phyloP scores from a whole-genome alignment of 2,797 vertebrate genomes.

The Remorina albescens region DNA sequence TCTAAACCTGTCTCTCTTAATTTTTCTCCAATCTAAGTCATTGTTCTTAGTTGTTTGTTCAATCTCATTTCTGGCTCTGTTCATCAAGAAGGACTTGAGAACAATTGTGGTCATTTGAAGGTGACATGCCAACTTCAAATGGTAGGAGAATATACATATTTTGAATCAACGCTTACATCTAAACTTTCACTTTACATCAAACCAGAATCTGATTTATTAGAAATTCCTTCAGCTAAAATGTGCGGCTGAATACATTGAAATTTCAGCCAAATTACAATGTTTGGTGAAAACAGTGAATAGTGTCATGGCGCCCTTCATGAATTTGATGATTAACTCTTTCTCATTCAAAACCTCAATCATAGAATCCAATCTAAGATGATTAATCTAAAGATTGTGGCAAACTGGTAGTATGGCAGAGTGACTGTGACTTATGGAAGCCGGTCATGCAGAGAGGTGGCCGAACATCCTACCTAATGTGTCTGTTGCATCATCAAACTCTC shows the following conservation, averaged over 20 bases:
- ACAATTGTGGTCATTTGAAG: neutral
- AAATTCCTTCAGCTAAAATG: no score
- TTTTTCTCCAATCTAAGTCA: neutral
- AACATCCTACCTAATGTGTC: conserved; percentile 5
- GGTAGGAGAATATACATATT: neutral
- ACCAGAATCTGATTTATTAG: no score
- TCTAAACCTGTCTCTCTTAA: neutral
- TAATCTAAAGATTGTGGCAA: neutral
- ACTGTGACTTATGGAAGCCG: neutral
- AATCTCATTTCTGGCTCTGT: neutral
- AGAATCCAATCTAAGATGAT: neutral
- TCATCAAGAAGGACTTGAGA: conserved; percentile 2
- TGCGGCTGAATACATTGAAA: no score
- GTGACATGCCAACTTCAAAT: neutral
- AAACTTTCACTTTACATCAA: neutral
- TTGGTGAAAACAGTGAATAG: neutral
- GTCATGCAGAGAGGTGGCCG: conserved; percentile 20
- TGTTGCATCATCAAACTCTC: conserved; percentile 28
- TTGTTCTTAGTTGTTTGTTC: conserved; percentile 11
- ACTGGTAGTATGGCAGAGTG: neutral
- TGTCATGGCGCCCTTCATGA: no score
- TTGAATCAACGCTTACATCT: neutral
- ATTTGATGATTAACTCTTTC: neutral
- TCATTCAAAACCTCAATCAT: neutral
- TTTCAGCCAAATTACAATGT: no score